Percentiles rank a stretch among this genome's conserved stretches.
phyloP scores from a whole-genome alignment of 2,113 vertebrate genomes.

The Nannospalax galili region DNA sequence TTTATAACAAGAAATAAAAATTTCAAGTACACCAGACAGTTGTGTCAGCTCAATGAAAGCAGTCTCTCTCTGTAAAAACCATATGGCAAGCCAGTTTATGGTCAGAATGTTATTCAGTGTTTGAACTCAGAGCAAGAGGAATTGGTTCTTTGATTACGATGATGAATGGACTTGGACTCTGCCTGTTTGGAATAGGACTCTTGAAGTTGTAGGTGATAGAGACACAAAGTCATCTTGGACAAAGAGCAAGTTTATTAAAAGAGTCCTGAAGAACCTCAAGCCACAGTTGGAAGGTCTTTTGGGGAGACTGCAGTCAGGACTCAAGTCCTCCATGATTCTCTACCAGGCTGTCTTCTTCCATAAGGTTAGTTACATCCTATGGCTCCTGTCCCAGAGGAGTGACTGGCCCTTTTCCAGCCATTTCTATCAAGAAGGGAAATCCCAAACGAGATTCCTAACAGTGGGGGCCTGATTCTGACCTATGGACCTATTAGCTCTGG shows the following conservation, averaged over 20 bases:
- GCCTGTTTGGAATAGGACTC: constrained; percentile 11
- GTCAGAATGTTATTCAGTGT: constrained; percentile 9
- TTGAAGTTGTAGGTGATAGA: constrained; percentile 5
- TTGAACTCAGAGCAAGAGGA: constrained; percentile 30
- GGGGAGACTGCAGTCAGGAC: background rate
- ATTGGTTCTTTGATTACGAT: constrained; percentile 12
- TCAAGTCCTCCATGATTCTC: background rate
- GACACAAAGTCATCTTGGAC: constrained; percentile 35
- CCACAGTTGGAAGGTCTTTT: background rate
- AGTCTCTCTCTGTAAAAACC: constrained; percentile 13
- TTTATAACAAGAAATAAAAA: constrained; percentile 62
- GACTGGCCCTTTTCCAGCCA: background rate
- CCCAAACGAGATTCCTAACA: background rate
- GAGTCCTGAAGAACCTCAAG: background rate
- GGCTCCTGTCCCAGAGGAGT: background rate
- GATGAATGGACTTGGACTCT: constrained; percentile 26
- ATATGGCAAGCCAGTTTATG: constrained; percentile 18
- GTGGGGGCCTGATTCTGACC: background rate
- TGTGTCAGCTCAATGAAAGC: constrained; percentile 50
- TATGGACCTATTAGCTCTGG: background rate
- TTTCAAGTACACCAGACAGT: constrained; percentile 51
- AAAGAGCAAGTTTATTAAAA: constrained; percentile 28
- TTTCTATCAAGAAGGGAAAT: background rate
- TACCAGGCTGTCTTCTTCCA: background rate
- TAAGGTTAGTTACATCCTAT: background rate